These are phyloP conservation scores for Nyleta sp. DNA, from an alignment of 2,888 invertebrate species.

Conservation along the genomic window DNA sequence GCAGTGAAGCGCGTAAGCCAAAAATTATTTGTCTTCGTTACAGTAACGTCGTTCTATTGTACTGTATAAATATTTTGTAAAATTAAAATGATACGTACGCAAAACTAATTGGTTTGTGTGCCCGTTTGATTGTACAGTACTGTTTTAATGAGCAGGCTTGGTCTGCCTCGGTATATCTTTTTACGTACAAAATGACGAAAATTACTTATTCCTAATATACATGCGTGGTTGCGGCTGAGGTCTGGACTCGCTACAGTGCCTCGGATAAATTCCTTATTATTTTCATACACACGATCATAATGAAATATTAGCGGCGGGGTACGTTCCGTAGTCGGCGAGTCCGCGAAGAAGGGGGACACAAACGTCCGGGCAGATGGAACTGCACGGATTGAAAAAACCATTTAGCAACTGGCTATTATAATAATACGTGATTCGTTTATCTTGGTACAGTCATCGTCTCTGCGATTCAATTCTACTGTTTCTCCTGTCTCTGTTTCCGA, in stretches of 20 bases:
- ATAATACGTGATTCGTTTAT: constrained; percentile 83
- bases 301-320: constrained; percentile 79
- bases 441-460: constrained; percentile 76
- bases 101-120: constrained; percentile 61
- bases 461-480: constrained; percentile 63
- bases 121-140: constrained; percentile 56
- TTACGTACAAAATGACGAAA: constrained; percentile 66
- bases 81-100: constrained; percentile 55
- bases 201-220: constrained; percentile 68
- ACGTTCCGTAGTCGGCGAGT: constrained; percentile 50
- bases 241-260: constrained; percentile 65
- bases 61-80: constrained; percentile 46
- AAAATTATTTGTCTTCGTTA: too few species aligned
- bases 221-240: constrained; percentile 65
- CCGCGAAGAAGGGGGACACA: constrained; percentile 46
- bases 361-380: constrained; percentile 64
- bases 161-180: constrained; percentile 60
- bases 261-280: constrained; percentile 81
- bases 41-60: too few species aligned
- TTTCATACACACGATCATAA: constrained; percentile 80
- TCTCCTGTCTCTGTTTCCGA: constrained; percentile 65
- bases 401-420: constrained; percentile 82
- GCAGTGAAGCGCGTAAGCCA: too few species aligned
- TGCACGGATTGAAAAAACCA: constrained; percentile 81
- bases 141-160: constrained; percentile 61